Percentiles rank a stretch among this genome's conserved stretches.
phyloP scores from a whole-genome alignment of 92 coral and sea anemone genomes.

The Paragorgia papillata region DNA sequence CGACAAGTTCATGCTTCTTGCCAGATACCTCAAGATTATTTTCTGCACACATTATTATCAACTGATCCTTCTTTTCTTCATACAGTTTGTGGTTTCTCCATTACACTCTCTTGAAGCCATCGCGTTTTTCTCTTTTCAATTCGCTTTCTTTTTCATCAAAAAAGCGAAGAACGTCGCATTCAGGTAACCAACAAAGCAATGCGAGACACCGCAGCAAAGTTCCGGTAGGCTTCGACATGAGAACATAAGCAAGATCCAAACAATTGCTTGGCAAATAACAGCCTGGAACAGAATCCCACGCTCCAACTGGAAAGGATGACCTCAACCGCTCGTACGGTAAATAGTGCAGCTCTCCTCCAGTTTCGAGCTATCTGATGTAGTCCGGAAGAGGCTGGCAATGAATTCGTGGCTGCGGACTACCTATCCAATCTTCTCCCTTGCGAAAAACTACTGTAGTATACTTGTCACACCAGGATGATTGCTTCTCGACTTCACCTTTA shows the following conservation, averaged over 20 bases:
- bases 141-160: slow-evolving; percentile 39
- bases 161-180: slow-evolving; percentile 40
- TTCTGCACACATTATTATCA: slow-evolving; percentile 34
- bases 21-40: slow-evolving; percentile 2
- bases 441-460: slow-evolving; percentile 32
- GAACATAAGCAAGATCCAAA: slow-evolving; percentile 29
- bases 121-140: slow-evolving; percentile 38
- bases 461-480: slow-evolving; percentile 50
- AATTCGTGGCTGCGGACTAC: neutral
- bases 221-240: slow-evolving; percentile 44
- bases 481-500: slow-evolving; percentile 19
- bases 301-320: neutral
- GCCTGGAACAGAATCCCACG: slow-evolving; percentile 33
- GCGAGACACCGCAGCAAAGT: slow-evolving; percentile 19
- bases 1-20: slow-evolving; percentile 25
- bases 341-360: slow-evolving; percentile 57
- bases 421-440: slow-evolving; percentile 9
- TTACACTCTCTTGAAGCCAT: slow-evolving; percentile 47
- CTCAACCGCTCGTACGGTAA: slow-evolving; percentile 44
- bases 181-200: slow-evolving; percentile 47
- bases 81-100: slow-evolving; percentile 61
- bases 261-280: slow-evolving; percentile 49
- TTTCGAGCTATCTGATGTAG: slow-evolving; percentile 51
- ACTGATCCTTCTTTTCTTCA: slow-evolving; percentile 29
- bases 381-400: slow-evolving; percentile 58